Evolutionary conservation across 2,113 vertebrate genomes (phyloP).

Genomic region (Tringa solitaria): DNA sequence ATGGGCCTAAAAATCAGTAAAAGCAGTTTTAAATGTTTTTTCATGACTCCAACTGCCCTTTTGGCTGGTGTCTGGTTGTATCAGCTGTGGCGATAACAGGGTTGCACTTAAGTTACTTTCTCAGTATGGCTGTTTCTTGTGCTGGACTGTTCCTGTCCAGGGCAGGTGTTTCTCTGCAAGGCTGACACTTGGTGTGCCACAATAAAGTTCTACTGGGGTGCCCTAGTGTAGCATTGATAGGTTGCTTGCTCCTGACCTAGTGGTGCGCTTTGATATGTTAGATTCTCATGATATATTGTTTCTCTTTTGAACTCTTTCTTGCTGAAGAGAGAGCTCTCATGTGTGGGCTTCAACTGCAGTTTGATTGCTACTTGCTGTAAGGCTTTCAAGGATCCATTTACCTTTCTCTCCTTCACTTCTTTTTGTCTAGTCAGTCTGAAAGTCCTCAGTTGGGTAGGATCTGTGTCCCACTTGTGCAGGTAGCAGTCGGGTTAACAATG

Average conservation of each 20-base stretch:
- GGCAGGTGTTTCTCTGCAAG: background rate
- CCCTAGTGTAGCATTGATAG: background rate
- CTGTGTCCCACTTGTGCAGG: background rate
- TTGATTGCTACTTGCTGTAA: background rate
- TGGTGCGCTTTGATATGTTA: accelerated
- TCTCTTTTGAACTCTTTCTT: background rate
- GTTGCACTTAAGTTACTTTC: background rate
- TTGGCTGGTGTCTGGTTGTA: background rate
- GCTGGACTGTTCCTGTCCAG: background rate
- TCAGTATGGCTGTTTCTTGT: background rate
- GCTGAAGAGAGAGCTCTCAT: background rate
- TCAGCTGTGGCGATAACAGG: background rate
- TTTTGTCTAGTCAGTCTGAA: background rate
- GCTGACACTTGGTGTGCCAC: background rate
- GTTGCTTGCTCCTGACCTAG: background rate
- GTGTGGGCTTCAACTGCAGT: background rate
- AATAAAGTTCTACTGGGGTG: background rate
- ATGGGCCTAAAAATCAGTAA: background rate
- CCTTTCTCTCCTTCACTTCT: background rate
- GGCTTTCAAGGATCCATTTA: background rate
- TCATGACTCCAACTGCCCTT: background rate
- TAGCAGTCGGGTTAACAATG: background rate
- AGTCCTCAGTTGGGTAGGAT: background rate
- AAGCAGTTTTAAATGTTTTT: background rate
- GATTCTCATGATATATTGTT: background rate